These are phyloP conservation scores for Miltochrista miniata DNA, from an alignment of 2,888 invertebrate genomes.

Conservation along the genomic window DNA sequence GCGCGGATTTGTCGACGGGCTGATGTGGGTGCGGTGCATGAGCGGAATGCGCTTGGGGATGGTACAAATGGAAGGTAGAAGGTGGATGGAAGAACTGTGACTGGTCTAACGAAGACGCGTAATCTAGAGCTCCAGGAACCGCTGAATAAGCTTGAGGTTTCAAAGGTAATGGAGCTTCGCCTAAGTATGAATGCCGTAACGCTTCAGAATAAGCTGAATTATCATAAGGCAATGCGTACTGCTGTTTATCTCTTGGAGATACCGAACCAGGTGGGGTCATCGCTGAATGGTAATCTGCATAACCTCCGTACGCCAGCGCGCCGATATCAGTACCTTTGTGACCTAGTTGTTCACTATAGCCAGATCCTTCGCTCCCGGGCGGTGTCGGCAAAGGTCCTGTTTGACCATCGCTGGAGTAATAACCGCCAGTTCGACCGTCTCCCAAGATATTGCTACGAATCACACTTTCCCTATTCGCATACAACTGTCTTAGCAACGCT, in stretches of 20 bases:
- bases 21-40: conserved; percentile 75
- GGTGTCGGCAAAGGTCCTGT: conserved; percentile 93
- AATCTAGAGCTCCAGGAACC: conserved; percentile 86
- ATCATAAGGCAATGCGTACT: conserved; percentile 79
- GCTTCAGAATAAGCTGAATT: conserved; percentile 87
- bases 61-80: conserved; percentile 95
- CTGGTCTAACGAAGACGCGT: conserved; percentile 89
- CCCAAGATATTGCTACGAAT: conserved; percentile 92
- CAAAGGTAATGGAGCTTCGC: conserved; percentile 86
- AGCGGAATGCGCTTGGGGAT: conserved; percentile 84
- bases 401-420: conserved; percentile 84
- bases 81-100: conserved; percentile 92
- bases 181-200: conserved; percentile 80
- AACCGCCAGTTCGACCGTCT: conserved; percentile 75
- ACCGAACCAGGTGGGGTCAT: conserved; percentile 99
- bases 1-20: conserved; percentile 84
- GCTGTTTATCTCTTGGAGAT: conserved; percentile 94
- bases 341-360: conserved; percentile 85
- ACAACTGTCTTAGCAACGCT: conserved; percentile 93
- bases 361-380: conserved; percentile 93
- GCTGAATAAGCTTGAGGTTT: conserved; percentile 96
- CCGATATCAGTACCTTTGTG: conserved; percentile 85
- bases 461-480: conserved; percentile 97
- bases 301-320: conserved; percentile 83
- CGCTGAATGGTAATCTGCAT: conserved; percentile 94